Evolutionary conservation across 1,140 invertebrate genomes (phyloP).

Genomic region (Whitmania pigra): DNA sequence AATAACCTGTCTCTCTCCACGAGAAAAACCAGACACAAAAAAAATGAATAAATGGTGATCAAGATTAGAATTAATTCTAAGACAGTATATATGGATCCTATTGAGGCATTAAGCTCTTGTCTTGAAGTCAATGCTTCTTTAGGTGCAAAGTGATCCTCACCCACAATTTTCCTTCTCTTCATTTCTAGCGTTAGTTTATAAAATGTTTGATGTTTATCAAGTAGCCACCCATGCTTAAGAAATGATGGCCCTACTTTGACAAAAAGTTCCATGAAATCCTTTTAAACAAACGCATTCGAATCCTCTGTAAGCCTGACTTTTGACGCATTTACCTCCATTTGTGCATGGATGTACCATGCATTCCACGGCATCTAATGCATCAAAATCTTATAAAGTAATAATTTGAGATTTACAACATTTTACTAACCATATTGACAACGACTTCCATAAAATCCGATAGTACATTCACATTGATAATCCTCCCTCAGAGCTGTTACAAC

Average conservation of each 20-base stretch:
- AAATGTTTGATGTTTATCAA: not conserved
- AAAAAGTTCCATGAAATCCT: not conserved
- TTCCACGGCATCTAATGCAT: not conserved
- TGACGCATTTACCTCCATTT: not conserved
- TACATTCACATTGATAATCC: too few relatives aligned
- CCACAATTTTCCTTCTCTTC: not conserved
- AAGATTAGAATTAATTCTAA: not conserved
- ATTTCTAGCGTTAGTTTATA: not conserved
- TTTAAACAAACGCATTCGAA: not conserved
- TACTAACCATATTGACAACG: too few relatives aligned
- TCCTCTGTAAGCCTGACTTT: not conserved
- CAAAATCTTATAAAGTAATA: not conserved
- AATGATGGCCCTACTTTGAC: not conserved
- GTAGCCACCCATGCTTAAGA: not conserved
- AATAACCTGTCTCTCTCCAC: not conserved
- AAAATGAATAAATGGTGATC: not conserved
- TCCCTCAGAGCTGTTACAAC: too few relatives aligned
- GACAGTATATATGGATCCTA: not conserved
- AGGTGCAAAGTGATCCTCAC: not conserved
- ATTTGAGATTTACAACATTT: too few relatives aligned
- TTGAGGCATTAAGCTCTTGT: not conserved
- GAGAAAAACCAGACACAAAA: not conserved
- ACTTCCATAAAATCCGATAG: too few relatives aligned
- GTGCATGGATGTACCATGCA: not conserved
- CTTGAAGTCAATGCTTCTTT: not conserved